phyloP scores from a whole-genome alignment of 2,113 vertebrate species.

The Forbesichthys agassizii region DNA sequence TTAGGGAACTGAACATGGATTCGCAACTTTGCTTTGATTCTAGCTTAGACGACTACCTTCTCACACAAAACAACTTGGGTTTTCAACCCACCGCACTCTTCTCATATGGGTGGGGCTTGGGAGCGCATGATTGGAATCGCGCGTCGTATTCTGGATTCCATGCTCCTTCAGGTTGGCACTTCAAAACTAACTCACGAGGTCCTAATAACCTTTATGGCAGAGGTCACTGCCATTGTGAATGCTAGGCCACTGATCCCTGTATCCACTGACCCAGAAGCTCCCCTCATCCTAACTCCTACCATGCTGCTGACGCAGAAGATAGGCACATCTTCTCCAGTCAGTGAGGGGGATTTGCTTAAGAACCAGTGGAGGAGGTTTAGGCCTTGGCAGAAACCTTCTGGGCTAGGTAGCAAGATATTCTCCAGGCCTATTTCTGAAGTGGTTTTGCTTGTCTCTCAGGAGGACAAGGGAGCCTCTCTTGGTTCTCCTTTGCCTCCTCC shows the following conservation, averaged over 20 bases:
- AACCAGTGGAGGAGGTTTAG: no score
- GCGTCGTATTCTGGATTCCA: background rate
- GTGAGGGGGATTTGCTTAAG: background rate
- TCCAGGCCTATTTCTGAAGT: background rate
- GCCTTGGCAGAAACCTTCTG: no score
- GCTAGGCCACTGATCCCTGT: background rate
- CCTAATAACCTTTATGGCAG: background rate
- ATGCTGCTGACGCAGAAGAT: slow-evolving; percentile 5
- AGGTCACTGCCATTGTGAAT: no score
- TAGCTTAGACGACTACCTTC: no score
- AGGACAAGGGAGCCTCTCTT: background rate
- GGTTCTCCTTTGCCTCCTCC: no score
- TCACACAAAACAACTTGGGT: background rate
- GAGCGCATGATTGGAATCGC: background rate
- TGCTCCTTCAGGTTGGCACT: background rate
- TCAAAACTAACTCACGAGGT: background rate
- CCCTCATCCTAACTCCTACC: background rate
- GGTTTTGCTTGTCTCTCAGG: background rate
- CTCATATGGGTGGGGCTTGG: no score
- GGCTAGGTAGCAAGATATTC: background rate
- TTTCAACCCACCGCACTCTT: no score
- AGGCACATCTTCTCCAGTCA: background rate
- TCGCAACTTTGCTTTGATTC: background rate
- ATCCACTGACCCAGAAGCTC: background rate
- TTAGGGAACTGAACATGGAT: background rate